Base-by-base conservation (phyloP, 2,113 vertebrate genomes). In the Solea solea region DNA sequence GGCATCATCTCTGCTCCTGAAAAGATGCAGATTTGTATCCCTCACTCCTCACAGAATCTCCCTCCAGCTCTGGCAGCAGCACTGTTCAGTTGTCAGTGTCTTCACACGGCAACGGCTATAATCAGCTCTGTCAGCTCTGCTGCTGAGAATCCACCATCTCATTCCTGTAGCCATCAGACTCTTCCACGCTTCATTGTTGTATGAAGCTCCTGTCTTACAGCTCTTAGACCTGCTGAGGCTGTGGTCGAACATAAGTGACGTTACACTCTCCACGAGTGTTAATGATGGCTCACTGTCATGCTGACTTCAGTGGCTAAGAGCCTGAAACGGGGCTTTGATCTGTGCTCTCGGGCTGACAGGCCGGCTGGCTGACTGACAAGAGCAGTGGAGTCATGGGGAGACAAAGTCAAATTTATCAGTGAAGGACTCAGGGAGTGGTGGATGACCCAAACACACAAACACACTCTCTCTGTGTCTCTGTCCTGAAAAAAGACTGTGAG, bases 251-350 rank as follows among this genome's bases (percentile, higher is more conserved):
- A 68, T 65, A 73, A 79, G 70, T 49, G 59, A 79, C 61, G 76
- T 74, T 59, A 61, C 69, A 67, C 81, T 77, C 76, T 85, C 40
- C 6, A 49, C 6, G 15, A 75, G 84, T 82, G 86, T 88, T 84
- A 87, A 87, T 88, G 86, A 88, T 83, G 85, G 79, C 75, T 82
- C 74, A 46, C 73, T 87, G 81, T 83, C 83, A 84, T n/a, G 74
- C 76, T 82, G 84, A 73, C 80, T 82, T 83, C 71, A 59, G 69
- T 68, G 67, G 76, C 76, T 80, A 82, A 85, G 83, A 83, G 76
- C 63, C 78, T 79, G 80, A 82, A 67, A 78, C 2, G 2, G 41
- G 58, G 73, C 85, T 89, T 89, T 90, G 86, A 88, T 89, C 86
- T 73, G 53, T 61, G 83, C 70, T 80, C 73, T 76, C 68, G 69